A percentile compares a stretch with the other conserved stretches of the same genome.
These are phyloP conservation scores for Oedothorax gibbosus DNA, from an alignment of 1,140 invertebrate species.

Conservation along the genomic window DNA sequence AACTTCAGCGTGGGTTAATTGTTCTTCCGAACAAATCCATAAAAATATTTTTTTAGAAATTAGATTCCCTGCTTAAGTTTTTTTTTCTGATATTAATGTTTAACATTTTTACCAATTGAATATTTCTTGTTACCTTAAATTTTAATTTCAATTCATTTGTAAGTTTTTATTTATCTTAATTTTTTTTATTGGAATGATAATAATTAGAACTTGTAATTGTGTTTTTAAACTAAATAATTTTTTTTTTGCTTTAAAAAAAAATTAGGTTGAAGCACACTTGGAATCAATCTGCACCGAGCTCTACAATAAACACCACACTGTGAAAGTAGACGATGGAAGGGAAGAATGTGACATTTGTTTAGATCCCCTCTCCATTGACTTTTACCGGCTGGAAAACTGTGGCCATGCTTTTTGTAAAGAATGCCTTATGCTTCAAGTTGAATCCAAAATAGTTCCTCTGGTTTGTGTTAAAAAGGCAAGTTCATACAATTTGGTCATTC, in stretches of 20 bases:
- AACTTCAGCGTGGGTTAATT: too few species aligned
- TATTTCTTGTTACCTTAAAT: too few species aligned
- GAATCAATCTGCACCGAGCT: constrained; percentile 35
- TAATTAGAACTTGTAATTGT: not conserved
- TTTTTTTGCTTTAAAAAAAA: not conserved
- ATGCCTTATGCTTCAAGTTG: constrained; percentile 38
- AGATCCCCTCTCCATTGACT: constrained; percentile 13
- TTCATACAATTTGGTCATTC: not conserved
- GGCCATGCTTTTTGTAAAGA: constrained; percentile 51
- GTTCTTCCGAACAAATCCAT: too few species aligned
- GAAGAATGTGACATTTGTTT: constrained; percentile 47
- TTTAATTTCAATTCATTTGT: too few species aligned
- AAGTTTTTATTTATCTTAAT: too few species aligned
- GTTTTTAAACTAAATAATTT: not conserved
- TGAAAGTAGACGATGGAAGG: not conserved
- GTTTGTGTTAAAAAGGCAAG: constrained; percentile 31
- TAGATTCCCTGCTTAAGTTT: too few species aligned
- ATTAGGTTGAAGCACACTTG: constrained; percentile 35
- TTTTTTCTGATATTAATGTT: too few species aligned
- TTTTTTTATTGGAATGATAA: too few species aligned
- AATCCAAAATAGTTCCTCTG: constrained; percentile 27
- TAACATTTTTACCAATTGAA: too few species aligned
- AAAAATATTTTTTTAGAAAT: too few species aligned
- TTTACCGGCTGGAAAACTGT: constrained; percentile 48
- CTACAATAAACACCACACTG: not conserved